Evolutionary conservation across 2,888 invertebrate genomes (phyloP).

Genomic region (Trichogramma dendrolimi): DNA sequence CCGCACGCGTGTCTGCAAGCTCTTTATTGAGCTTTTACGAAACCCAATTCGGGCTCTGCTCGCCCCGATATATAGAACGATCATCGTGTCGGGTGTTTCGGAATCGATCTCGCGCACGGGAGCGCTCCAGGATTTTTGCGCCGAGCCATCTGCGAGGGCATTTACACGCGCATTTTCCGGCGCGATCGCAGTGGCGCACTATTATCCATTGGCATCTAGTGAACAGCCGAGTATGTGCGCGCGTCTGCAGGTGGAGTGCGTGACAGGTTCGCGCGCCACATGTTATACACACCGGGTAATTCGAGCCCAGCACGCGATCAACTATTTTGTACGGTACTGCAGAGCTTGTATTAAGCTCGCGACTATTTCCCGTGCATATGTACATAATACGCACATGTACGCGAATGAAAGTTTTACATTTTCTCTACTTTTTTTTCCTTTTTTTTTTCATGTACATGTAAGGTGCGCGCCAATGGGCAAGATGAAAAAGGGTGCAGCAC

Average conservation of each 20-base stretch:
- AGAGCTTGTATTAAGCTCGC: no score
- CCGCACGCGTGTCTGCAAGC: no score
- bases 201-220: slow-evolving; percentile 27
- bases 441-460: neutral
- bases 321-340: neutral
- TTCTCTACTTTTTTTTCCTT: neutral
- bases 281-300: slow-evolving; percentile 13
- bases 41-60: no score
- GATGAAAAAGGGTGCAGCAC: no score
- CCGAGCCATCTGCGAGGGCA: slow-evolving; percentile 3
- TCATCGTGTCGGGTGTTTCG: neutral
- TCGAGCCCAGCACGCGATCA: slow-evolving; percentile 24
- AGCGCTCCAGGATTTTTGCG: slow-evolving; percentile 6
- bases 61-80: no score
- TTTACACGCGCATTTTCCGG: slow-evolving; percentile 21
- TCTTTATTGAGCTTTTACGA: no score
- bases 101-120: neutral
- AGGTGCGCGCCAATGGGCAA: neutral
- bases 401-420: slow-evolving; percentile 1
- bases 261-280: no score
- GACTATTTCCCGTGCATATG: no score
- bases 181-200: neutral
- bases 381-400: neutral
- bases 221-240: neutral
- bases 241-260: neutral